A percentile compares a stretch with the other conserved stretches of the same genome.
Conservation (phyloP, 2,797 vertebrate genomes). For the Smutsia temminckii region DNA sequence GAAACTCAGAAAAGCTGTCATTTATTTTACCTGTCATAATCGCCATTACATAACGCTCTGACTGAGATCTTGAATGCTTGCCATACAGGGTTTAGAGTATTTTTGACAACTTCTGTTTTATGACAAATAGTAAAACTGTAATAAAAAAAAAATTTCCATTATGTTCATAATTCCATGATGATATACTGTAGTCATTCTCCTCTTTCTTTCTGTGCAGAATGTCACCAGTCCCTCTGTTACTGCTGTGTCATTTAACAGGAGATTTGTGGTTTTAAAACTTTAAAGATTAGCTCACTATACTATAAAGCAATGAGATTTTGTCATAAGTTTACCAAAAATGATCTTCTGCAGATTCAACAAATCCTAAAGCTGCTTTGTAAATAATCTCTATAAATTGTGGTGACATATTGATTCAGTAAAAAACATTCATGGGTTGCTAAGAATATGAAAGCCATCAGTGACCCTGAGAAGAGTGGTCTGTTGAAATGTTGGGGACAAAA, state of each 20-base stretch:
- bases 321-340: neutral
- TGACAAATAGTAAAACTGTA: constrained; percentile 95
- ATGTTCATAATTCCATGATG: neutral
- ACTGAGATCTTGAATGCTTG: constrained; percentile 97
- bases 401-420: neutral
- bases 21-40: constrained; percentile 92
- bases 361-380: neutral
- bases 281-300: neutral
- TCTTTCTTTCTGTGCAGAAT: neutral
- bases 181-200: neutral
- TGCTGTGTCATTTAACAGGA: neutral
- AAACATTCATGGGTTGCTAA: neutral
- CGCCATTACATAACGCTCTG: constrained; percentile 95
- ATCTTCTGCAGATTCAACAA: neutral
- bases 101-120: constrained; percentile 98
- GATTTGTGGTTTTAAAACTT: neutral
- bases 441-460: neutral
- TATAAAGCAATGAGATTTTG: neutral
- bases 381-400: neutral
- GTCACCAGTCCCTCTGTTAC: neutral
- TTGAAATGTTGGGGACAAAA: neutral
- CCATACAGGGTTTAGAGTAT: constrained; percentile 97
- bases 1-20: neutral
- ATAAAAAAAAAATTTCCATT: neutral
- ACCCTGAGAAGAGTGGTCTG: neutral